Percentiles rank a stretch among this genome's conserved stretches.
Conservation (phyloP, 2,113 vertebrate genomes). For the Grallaria varia region DNA sequence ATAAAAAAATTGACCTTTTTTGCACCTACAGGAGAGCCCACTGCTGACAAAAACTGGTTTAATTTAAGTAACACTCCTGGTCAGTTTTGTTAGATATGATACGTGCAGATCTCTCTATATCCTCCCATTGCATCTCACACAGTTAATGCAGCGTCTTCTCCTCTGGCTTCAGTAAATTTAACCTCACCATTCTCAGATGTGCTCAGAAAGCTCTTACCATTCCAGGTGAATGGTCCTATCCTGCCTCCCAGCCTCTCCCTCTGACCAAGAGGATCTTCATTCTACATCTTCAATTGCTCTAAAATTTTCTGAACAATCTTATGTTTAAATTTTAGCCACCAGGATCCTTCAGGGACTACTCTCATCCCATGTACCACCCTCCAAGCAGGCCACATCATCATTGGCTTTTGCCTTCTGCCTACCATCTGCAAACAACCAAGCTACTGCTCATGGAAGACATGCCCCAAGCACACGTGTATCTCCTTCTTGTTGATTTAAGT, state of each 20-base stretch:
- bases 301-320: not conserved
- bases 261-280: not conserved
- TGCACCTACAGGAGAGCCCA: not conserved
- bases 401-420: not conserved
- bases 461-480: not conserved
- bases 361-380: not conserved
- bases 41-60: not conserved
- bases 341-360: not conserved
- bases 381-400: not conserved
- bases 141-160: not conserved
- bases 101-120: not conserved
- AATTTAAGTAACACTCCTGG: not conserved
- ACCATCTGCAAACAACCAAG: accelerated
- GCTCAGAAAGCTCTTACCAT: not conserved
- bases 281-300: not conserved
- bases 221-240: not conserved
- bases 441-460: not conserved
- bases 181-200: not conserved
- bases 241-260: not conserved
- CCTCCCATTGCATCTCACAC: not conserved
- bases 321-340: not conserved
- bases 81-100: not conserved
- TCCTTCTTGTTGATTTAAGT: not conserved
- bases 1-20: not conserved
- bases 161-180: not conserved